Conservation (phyloP, 1,140 invertebrate species). For the Brachystomella parvula region DNA sequence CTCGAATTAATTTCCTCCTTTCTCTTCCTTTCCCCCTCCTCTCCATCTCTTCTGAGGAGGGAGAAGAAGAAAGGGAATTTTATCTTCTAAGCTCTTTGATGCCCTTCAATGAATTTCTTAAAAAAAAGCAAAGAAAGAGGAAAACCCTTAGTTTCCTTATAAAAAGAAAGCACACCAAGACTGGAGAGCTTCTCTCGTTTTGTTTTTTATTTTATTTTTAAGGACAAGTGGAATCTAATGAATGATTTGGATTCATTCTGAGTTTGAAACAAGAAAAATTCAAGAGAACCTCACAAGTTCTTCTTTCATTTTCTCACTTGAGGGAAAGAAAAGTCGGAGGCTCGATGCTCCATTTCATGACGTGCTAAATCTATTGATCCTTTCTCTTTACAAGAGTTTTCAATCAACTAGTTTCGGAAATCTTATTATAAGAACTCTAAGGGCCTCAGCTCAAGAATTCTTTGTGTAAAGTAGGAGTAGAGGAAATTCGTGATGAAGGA, state of each 20-base stretch:
- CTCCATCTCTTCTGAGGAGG: background rate
- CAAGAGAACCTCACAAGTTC: background rate
- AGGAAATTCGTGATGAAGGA: background rate
- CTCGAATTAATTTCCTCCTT: slow-evolving; percentile 26
- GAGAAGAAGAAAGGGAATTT: no score
- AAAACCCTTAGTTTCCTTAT: background rate
- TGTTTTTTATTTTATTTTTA: background rate
- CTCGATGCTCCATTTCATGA: background rate
- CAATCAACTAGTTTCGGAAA: slow-evolving; percentile 20
- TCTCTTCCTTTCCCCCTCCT: background rate
- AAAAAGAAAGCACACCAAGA: background rate
- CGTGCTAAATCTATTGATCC: background rate
- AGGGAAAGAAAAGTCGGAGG: no score
- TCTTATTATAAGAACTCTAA: background rate
- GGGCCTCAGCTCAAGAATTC: background rate
- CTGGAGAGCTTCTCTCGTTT: background rate
- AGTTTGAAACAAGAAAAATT: background rate
- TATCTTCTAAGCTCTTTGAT: no score
- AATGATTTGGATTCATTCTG: background rate
- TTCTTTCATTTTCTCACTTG: no score
- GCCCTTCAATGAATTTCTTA: background rate
- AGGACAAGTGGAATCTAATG: background rate
- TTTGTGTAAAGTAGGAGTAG: background rate
- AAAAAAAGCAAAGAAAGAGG: slow-evolving; percentile 3
- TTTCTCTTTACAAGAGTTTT: slow-evolving; percentile 22